Evolutionary conservation across 2,888 invertebrate species (phyloP).

Genomic region (Cephus sareptanus): DNA sequence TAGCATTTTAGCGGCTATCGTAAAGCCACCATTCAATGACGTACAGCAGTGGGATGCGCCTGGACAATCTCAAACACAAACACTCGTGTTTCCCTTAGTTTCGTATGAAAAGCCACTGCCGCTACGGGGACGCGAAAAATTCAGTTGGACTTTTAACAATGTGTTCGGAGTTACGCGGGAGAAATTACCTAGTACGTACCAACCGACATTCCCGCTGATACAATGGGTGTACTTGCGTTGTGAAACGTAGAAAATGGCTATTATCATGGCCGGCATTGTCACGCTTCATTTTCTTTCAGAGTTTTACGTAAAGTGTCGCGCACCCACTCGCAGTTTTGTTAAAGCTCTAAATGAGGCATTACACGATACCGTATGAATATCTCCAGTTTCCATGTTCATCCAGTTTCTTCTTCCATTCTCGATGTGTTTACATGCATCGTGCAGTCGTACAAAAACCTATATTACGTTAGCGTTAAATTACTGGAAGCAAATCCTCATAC

Average conservation of each 20-base stretch:
- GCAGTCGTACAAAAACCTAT: not conserved
- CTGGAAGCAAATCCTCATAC: not conserved
- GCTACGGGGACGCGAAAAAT: not conserved
- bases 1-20: not conserved
- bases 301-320: constrained; percentile 1
- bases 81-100: not conserved
- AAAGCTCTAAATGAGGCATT: not conserved
- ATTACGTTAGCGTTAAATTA: not conserved
- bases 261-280: constrained; percentile 36
- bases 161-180: constrained; percentile 24
- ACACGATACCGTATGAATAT: not conserved
- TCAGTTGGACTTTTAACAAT: constrained; percentile 20
- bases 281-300: constrained; percentile 13
- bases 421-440: not conserved
- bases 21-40: not conserved
- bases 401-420: not conserved
- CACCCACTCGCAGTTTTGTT: not conserved
- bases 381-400: not conserved
- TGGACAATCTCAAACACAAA: not conserved
- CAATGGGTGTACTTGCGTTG: constrained; percentile 37
- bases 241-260: constrained; percentile 46
- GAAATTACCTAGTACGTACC: constrained; percentile 17
- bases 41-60: not conserved
- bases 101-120: not conserved
- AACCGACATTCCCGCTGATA: constrained; percentile 11